Base-by-base conservation (phyloP, 2,888 invertebrate species). In the Schrankia costaestrigalis region DNA sequence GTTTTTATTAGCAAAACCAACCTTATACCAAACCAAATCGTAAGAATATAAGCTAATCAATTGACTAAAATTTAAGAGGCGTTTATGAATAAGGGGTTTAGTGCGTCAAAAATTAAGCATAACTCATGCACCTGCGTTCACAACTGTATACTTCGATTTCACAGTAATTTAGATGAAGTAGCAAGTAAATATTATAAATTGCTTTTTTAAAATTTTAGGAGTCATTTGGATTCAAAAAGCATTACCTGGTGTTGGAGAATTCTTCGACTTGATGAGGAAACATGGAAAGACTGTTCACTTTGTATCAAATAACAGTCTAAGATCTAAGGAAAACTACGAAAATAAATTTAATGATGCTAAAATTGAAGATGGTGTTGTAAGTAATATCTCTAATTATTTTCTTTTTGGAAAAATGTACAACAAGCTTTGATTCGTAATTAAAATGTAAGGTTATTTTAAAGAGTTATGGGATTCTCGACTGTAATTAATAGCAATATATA, bases 271-370 rank as follows among this genome's bases (percentile, higher is more conserved):
- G 17, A 78, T 91, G 39, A 74, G 82, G 43, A 64, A 77, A 26
- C 57, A 78, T 6, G 90, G 90, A 0, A 91, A 91, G 50, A 76
- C 75, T 3, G 71, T 90, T 0, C 60, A 83, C 39, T 85, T 79
- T n/a, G 86, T 89, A 3, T 88, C 90, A 1, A 90, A 90, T 42
- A 90, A 90, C 46, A 86, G 85, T 46, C 47, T 83, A n/a, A 57
- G 81, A 11, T 58, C 64, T 0, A 70, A 52, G 49, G 72, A 84
- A 2, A 54, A 68, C n/a, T 86, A 85, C 36, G 69, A 73, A 17
- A 36, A 31, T 0, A 51, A 62, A 13, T 87, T 86, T 33, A 40
- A 56, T 24, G 62, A 59, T 3, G 68, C 74, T n/a, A 71, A 65
- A 3, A 76, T 86, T 18, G 57, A 76, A 10, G 61, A 81, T 43